Evolutionary conservation across 1,140 invertebrate genomes (phyloP), one percentile per base, ranked within the genome.

Genomic region (Drepana arcuata): DNA sequence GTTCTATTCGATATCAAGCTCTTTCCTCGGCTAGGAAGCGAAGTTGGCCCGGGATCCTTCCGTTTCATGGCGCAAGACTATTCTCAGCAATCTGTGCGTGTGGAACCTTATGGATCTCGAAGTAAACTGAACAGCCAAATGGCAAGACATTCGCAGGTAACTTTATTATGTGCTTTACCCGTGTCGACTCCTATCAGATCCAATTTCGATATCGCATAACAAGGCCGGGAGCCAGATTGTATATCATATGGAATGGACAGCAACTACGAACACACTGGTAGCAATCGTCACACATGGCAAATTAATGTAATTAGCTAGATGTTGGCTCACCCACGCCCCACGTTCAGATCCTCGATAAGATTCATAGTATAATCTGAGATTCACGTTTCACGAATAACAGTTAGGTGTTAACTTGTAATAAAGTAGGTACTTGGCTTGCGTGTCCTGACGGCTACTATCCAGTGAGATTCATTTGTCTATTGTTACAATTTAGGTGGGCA

Each of bases 161-260:
- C 48, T 35, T 67, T 47, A 63, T 30, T 31, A 37, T 31, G 55
- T 60, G 59, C 55, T 52, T 38, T 65, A 64, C 57, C 49, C 53
- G 62, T 71, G 52, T 68, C 56, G 41, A 62, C 46, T 65, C 60
- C 48, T 53, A 57, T 12, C 38, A 51, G 46, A 73, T 81, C 54
- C 35, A 54, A 61, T 81, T 64, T 58, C 74, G 38, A 56, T 78
- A 72, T 79, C 58, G 41, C 28, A 51, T 81, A 57, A 64, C 77
- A 74, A 75, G 73, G 78, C 54, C 65, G 57, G 48, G 34, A 47
- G 54, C 41, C 43, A 58, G 59, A 61, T 73, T 63, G 66, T 69
- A 78, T 78, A 66, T 65, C 65, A 77, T 66, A 66, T 72, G 67
- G 57, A 59, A 71, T 72, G 67, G 57, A 59, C 69, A 58, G 65